phyloP scores from a whole-genome alignment of 2,797 vertebrate species.

The Etheostoma perlongum region DNA sequence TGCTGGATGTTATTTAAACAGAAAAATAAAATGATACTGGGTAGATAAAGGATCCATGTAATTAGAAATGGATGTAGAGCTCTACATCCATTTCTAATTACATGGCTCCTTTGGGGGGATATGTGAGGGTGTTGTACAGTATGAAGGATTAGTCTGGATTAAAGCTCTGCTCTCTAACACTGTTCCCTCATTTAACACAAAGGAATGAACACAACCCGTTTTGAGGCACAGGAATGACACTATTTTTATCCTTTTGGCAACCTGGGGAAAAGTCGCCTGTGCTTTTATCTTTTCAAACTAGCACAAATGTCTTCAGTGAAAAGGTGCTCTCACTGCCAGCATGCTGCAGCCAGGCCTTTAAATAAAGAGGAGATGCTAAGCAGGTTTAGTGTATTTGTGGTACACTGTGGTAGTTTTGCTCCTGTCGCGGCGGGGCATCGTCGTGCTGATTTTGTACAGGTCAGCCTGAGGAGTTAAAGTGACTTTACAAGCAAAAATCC shows the following conservation, averaged over 20 bases:
- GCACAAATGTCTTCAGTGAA: constrained; percentile 17
- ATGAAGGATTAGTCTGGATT: constrained; percentile 68
- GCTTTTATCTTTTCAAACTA: constrained; percentile 43
- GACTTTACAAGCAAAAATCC: background rate
- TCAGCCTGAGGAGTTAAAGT: background rate
- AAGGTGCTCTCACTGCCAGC: constrained; percentile 16
- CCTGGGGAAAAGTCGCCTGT: constrained; percentile 30
- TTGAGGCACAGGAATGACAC: constrained; percentile 20
- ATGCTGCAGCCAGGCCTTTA: constrained; percentile 29
- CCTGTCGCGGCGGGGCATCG: background rate
- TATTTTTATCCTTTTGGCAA: constrained; percentile 47
- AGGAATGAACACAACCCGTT: constrained; percentile 43
- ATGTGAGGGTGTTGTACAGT: constrained; percentile 43
- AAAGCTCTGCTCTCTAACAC: constrained; percentile 57
- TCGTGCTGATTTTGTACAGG: background rate
- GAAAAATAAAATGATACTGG: constrained; percentile 25
- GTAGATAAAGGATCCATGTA: constrained; percentile 38
- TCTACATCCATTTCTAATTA: too few species aligned
- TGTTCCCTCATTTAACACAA: constrained; percentile 43
- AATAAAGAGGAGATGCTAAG: constrained; percentile 22
- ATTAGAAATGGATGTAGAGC: constrained; percentile 41
- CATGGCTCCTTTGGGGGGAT: background rate
- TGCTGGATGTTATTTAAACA: constrained; percentile 11
- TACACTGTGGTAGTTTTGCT: background rate
- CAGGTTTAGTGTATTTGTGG: constrained; percentile 19